These are phyloP conservation scores for Pasiphila rectangulata DNA, from an alignment of 2,888 invertebrate species.

Conservation along the genomic window DNA sequence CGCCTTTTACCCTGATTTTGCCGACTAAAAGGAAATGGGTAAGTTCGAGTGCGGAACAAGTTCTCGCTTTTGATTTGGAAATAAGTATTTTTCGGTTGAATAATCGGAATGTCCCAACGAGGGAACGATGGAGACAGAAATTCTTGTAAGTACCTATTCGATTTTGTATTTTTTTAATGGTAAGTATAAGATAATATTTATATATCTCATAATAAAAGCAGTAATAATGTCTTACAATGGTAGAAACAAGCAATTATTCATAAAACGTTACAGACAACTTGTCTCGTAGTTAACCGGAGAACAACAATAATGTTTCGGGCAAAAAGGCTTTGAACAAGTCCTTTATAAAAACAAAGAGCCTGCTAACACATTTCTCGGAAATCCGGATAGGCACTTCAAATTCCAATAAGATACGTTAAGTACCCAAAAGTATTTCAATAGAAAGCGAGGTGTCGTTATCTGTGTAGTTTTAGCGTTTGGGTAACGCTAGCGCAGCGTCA, in stretches of 20 bases:
- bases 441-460: constrained; percentile 21
- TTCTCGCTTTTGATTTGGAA: constrained; percentile 33
- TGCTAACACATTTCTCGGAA: not conserved
- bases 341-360: constrained; percentile 1
- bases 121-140: too few species aligned
- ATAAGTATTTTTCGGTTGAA: constrained; percentile 31
- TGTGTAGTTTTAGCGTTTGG: constrained; percentile 26
- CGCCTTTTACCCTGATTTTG: constrained; percentile 43
- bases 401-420: constrained; percentile 4
- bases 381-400: not conserved
- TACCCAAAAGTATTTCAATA: not conserved
- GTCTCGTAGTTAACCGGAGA: too few species aligned
- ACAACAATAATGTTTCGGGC: not conserved
- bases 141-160: too few species aligned
- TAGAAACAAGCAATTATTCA: too few species aligned
- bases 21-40: constrained; percentile 34
- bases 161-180: not conserved
- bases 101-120: constrained; percentile 7
- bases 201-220: too few species aligned
- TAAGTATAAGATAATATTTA: too few species aligned
- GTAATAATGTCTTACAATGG: too few species aligned
- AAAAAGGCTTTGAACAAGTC: not conserved
- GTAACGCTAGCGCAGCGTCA: constrained; percentile 33
- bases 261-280: too few species aligned
- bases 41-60: constrained; percentile 28